phyloP scores from a whole-genome alignment of 2,888 invertebrate species.

The Rhagium mordax region DNA sequence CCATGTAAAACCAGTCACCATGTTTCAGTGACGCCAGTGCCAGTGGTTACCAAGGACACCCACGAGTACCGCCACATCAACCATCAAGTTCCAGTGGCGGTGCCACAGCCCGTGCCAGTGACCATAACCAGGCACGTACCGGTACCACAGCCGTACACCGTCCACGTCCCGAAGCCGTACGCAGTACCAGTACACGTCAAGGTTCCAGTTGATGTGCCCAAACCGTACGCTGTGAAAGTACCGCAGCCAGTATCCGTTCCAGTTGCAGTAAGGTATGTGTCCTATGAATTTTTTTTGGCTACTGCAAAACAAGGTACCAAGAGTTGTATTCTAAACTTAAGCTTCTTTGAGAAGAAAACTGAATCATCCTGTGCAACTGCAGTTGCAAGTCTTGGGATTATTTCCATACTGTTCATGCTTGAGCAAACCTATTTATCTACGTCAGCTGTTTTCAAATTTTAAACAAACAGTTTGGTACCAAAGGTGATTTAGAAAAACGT shows the following conservation, averaged over 20 bases:
- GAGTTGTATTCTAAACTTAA: no score
- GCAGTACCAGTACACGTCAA: slow-evolving; percentile 53
- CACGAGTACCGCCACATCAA: slow-evolving; percentile 39
- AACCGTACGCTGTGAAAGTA: slow-evolving; percentile 34
- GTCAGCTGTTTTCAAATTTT: no score
- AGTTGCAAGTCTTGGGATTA: no score
- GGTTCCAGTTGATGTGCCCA: slow-evolving; percentile 44
- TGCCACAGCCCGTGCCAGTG: slow-evolving; percentile 51
- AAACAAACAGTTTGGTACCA: no score
- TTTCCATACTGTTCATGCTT: no score
- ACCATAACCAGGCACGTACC: slow-evolving; percentile 43
- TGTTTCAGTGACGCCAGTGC: not conserved
- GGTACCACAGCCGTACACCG: slow-evolving; percentile 56
- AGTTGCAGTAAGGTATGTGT: slow-evolving; percentile 17
- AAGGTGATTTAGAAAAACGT: not conserved
- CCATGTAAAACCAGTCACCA: no score
- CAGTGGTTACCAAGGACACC: slow-evolving; percentile 1
- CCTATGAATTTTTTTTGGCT: no score
- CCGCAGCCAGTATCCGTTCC: slow-evolving; percentile 37
- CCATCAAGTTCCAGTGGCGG: slow-evolving; percentile 42
- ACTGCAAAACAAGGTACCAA: no score
- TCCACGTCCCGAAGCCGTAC: slow-evolving; percentile 47
- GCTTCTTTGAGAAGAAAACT: no score
- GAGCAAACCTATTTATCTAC: no score
- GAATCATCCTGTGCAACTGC: no score